Conservation (phyloP, 2,797 vertebrate genomes). For the Parotocinclus haroldoi region DNA sequence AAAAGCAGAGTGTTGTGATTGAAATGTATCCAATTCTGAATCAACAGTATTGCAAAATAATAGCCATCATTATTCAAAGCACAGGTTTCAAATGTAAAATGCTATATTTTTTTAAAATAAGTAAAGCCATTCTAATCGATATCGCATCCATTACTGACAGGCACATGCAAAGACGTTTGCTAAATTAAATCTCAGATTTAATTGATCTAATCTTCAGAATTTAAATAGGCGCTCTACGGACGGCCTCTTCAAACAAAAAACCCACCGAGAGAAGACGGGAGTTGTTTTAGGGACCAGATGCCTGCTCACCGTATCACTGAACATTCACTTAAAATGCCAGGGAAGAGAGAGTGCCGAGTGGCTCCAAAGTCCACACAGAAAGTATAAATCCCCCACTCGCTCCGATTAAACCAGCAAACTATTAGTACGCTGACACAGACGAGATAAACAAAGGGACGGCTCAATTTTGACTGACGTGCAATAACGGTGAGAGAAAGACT, state of each 20-base stretch:
- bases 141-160: conserved; percentile 29
- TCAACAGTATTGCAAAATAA: conserved; percentile 3
- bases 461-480: conserved; percentile 21
- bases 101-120: conserved; percentile 31
- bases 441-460: conserved; percentile 19
- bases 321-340: conserved; percentile 20
- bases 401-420: conserved; percentile 29
- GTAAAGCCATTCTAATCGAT: conserved; percentile 17
- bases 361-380: neutral
- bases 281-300: conserved; percentile 6
- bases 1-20: too few relatives aligned
- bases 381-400: conserved; percentile 13
- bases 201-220: too few relatives aligned
- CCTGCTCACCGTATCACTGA: conserved; percentile 26
- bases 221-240: conserved; percentile 30
- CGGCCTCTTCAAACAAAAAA: conserved; percentile 10
- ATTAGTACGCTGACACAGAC: conserved; percentile 21
- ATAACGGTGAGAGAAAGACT: conserved; percentile 1
- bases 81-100: conserved; percentile 15
- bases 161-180: conserved; percentile 9
- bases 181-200: conserved; percentile 36
- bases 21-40: neutral
- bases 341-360: neutral
- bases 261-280: conserved; percentile 4
- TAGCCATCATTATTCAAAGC: conserved; percentile 16